phyloP scores from a whole-genome alignment of 2,113 vertebrate species.

The Ophiodon elongatus region DNA sequence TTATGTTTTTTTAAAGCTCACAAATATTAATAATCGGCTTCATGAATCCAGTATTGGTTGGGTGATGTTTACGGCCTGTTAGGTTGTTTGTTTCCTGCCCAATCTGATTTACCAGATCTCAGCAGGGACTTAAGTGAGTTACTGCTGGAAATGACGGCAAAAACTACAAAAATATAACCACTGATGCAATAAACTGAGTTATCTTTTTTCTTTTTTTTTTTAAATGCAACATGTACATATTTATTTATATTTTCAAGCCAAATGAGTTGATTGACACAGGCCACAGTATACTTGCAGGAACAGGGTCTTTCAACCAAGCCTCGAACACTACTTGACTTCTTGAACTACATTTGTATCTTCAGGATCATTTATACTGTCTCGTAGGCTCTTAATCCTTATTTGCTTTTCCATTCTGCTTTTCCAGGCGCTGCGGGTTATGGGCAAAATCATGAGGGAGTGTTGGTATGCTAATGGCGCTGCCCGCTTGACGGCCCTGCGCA shows the following conservation, averaged over 20 bases:
- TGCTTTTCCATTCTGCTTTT: not conserved
- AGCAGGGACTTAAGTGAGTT: not conserved
- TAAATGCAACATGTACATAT: not conserved
- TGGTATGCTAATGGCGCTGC: slow-evolving; percentile 96
- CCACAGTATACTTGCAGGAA: not conserved
- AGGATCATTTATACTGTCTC: not conserved
- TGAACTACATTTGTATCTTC: not conserved
- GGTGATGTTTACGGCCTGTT: too few relatives aligned
- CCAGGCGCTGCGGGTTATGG: slow-evolving; percentile 95
- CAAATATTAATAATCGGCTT: not conserved
- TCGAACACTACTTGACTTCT: not conserved
- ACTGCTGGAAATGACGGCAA: not conserved
- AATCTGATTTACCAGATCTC: not conserved
- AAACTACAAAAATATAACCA: not conserved
- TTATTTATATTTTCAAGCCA: not conserved
- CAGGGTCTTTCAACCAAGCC: not conserved
- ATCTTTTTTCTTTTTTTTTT: not conserved
- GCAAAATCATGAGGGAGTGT: slow-evolving; percentile 98
- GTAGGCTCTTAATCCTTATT: not conserved
- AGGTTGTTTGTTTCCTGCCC: not conserved
- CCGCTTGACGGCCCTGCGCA: slow-evolving; percentile 93
- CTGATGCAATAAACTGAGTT: not conserved
- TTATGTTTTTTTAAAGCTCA: not conserved
- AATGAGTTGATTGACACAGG: not conserved
- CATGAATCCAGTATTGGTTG: not conserved